Conservation (phyloP, 2,113 vertebrate species). For the Neodontobutis hainanensis region DNA sequence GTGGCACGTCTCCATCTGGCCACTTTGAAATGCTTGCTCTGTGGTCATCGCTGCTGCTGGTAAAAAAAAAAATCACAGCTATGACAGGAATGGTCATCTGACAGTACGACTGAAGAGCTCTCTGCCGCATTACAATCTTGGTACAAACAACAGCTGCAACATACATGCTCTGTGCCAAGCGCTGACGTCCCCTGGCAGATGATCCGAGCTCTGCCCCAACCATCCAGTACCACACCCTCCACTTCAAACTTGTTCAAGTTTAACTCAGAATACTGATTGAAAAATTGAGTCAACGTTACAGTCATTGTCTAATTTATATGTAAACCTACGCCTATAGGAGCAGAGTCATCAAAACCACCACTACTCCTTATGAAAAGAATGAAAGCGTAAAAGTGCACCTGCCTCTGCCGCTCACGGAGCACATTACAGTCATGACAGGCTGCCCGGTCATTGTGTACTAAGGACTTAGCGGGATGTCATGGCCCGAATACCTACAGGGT, state of each 20-base stretch:
- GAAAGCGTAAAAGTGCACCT: conserved; percentile 74
- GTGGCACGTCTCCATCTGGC: conserved; percentile 42
- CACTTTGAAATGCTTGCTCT: conserved; percentile 54
- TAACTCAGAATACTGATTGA: conserved; percentile 20
- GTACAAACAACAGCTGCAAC: conserved; percentile 82
- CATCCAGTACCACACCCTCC: conserved; percentile 40
- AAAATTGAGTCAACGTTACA: conserved; percentile 1
- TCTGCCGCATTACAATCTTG: conserved; percentile 53
- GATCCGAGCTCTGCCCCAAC: conserved; percentile 25
- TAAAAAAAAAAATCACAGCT: conserved; percentile 66
- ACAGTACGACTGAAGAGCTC: conserved; percentile 58
- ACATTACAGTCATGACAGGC: conserved; percentile 68
- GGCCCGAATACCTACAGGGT: conserved; percentile 69
- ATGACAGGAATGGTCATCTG: conserved; percentile 76
- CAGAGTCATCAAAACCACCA: not conserved
- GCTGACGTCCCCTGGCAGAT: conserved; percentile 58
- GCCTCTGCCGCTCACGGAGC: conserved; percentile 65
- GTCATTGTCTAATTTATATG: not conserved
- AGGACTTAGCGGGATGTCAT: conserved; percentile 71
- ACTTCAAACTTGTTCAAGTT: conserved; percentile 28
- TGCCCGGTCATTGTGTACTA: conserved; percentile 70
- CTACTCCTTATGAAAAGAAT: conserved; percentile 8
- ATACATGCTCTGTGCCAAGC: conserved; percentile 55
- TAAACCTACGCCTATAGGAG: not conserved
- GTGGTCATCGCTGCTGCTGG: conserved; percentile 53